Conservation (phyloP, 2,797 vertebrate genomes). For the Pyrrhura leucotis region DNA sequence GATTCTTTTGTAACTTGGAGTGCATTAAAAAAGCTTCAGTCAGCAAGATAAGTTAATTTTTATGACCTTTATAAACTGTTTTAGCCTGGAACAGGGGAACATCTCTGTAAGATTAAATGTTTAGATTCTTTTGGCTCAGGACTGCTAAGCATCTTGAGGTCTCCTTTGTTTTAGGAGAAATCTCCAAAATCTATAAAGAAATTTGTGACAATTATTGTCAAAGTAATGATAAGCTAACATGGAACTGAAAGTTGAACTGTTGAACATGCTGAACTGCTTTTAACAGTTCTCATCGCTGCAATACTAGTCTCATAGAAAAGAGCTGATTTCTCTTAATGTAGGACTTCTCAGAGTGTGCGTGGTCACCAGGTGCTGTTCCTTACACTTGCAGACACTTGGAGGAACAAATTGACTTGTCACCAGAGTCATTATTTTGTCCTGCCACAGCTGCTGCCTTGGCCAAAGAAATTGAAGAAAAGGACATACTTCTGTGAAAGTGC, state of each 20-base stretch:
- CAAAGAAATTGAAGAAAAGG: neutral
- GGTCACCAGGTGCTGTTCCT: neutral
- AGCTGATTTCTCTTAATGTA: constrained; percentile 27
- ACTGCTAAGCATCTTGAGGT: constrained; percentile 33
- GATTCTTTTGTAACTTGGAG: constrained; percentile 77
- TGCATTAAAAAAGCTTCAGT: constrained; percentile 79
- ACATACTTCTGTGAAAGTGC: neutral
- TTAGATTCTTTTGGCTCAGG: constrained; percentile 73
- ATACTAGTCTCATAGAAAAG: constrained; percentile 41
- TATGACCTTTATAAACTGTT: constrained; percentile 80
- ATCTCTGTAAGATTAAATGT: constrained; percentile 76
- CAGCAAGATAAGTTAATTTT: constrained; percentile 82
- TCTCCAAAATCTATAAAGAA: constrained; percentile 66
- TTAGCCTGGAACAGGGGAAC: constrained; percentile 68
- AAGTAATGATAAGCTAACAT: constrained; percentile 65
- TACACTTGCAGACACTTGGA: constrained; percentile 44
- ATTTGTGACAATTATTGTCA: constrained; percentile 69
- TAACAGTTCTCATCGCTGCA: neutral
- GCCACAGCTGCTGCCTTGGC: neutral
- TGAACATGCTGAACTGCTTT: neutral
- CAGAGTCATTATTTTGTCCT: neutral
- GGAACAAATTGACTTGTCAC: constrained; percentile 57
- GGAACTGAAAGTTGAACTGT: neutral
- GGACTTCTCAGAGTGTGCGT: neutral
- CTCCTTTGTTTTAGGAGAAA: constrained; percentile 43